Conservation (phyloP, 2,888 invertebrate species). For the Caenorhabditis uteleia region DNA sequence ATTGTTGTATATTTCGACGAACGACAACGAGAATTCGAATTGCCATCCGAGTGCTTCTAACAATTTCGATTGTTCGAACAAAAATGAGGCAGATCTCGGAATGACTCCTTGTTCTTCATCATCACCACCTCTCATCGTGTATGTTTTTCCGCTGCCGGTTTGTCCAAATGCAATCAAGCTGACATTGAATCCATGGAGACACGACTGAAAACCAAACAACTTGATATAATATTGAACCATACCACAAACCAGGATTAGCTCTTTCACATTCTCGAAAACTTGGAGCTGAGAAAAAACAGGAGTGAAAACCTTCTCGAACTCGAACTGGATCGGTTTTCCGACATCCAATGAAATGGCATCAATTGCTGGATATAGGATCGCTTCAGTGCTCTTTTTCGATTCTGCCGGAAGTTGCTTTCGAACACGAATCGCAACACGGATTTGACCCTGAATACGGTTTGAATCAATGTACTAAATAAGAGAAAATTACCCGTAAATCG, state of each 20-base stretch:
- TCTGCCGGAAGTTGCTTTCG: constrained; percentile 38
- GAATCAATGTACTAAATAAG: neutral
- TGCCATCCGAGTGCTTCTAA: constrained; percentile 41
- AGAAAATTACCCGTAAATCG: constrained; percentile 33
- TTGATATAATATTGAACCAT: neutral
- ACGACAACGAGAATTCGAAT: constrained; percentile 80
- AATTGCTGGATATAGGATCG: constrained; percentile 37
- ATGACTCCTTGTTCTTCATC: constrained; percentile 44
- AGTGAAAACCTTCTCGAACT: constrained; percentile 47
- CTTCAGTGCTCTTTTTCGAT: neutral
- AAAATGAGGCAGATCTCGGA: constrained; percentile 39
- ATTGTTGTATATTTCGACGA: constrained; percentile 86
- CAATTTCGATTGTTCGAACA: constrained; percentile 35
- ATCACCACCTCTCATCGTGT: constrained; percentile 55
- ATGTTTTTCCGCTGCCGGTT: constrained; percentile 58
- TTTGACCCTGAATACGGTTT: constrained; percentile 37
- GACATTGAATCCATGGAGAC: constrained; percentile 57
- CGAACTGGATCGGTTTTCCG: constrained; percentile 11
- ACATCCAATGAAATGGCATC: constrained; percentile 14
- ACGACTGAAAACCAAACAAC: constrained; percentile 31
- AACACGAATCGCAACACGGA: constrained; percentile 49
- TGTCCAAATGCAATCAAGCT: constrained; percentile 56
- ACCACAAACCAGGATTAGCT: constrained; percentile 41
- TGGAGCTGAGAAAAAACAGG: constrained; percentile 31
- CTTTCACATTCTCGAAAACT: constrained; percentile 43